phyloP scores from a whole-genome alignment of 2,113 vertebrate genomes.

The Narcine bancroftii region DNA sequence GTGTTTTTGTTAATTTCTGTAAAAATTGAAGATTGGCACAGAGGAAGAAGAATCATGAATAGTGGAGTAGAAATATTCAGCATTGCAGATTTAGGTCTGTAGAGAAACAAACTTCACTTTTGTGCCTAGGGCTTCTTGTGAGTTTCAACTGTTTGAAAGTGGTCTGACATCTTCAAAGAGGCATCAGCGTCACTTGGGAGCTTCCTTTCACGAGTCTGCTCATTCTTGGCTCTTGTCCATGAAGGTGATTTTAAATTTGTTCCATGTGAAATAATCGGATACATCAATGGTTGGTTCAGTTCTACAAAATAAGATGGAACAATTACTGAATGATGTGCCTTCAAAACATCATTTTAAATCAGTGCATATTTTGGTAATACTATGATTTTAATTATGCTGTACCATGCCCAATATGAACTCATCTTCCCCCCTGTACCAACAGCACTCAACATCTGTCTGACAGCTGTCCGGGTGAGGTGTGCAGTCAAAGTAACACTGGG shows the following conservation, averaged over 20 bases:
- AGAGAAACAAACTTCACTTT: background rate
- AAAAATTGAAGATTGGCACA: background rate
- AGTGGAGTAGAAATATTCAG: background rate
- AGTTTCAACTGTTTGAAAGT: constrained; percentile 71
- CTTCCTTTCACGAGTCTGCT: constrained; percentile 71
- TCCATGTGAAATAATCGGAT: constrained; percentile 58
- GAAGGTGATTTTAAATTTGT: constrained; percentile 85
- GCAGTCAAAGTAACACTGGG: too few species aligned
- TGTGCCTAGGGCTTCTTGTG: constrained; percentile 64
- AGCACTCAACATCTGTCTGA: too few species aligned
- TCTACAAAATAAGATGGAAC: constrained; percentile 51
- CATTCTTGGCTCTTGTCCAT: constrained; percentile 73
- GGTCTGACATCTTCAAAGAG: constrained; percentile 53
- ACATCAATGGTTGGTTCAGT: constrained; percentile 70
- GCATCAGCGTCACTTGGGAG: constrained; percentile 71
- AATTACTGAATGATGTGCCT: background rate
- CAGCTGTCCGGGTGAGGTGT: too few species aligned
- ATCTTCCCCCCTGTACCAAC: too few species aligned
- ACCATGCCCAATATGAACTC: too few species aligned
- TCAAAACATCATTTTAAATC: too few species aligned
- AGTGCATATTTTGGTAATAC: too few species aligned
- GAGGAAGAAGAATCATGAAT: background rate
- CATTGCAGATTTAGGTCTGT: background rate
- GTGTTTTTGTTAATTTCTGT: background rate
- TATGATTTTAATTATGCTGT: too few species aligned